Evolutionary conservation across 2,113 vertebrate species (phyloP).

Genomic region (Psophia crepitans): DNA sequence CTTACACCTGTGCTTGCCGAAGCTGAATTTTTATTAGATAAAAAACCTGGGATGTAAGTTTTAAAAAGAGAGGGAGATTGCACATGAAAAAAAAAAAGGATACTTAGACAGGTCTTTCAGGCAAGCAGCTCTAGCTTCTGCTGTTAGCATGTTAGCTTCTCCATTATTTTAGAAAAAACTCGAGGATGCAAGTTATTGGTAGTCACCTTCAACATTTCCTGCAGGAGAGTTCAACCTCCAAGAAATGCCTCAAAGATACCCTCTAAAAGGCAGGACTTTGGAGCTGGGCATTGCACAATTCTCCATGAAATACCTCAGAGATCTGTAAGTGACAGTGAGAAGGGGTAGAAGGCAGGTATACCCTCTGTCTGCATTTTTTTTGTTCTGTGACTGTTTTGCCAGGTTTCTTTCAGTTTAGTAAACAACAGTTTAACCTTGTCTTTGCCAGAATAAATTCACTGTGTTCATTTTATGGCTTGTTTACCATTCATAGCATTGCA

Average conservation of each 20-base stretch:
- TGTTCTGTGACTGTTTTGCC: not conserved
- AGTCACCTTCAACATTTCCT: not conserved
- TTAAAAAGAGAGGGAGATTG: not conserved
- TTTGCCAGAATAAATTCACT: not conserved
- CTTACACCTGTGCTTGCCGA: not conserved
- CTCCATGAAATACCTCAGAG: not conserved
- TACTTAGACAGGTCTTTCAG: not conserved
- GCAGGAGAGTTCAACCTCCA: not conserved
- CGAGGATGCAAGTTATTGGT: not conserved
- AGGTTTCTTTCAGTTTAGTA: not conserved
- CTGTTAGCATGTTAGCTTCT: not conserved
- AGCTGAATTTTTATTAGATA: not conserved
- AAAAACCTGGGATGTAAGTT: not conserved
- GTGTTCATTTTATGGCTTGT: not conserved
- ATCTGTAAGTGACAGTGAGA: not conserved
- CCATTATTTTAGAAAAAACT: not conserved
- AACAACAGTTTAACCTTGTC: not conserved
- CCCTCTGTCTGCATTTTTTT: not conserved
- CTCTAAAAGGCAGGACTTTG: not conserved
- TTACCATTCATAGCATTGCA: not conserved
- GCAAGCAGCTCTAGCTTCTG: not conserved
- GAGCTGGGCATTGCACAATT: not conserved
- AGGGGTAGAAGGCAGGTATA: not conserved
- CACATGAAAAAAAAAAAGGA: not conserved
- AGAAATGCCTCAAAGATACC: not conserved